Evolutionary conservation across 2,797 vertebrate genomes (phyloP).

Genomic region (Pterois miles): DNA sequence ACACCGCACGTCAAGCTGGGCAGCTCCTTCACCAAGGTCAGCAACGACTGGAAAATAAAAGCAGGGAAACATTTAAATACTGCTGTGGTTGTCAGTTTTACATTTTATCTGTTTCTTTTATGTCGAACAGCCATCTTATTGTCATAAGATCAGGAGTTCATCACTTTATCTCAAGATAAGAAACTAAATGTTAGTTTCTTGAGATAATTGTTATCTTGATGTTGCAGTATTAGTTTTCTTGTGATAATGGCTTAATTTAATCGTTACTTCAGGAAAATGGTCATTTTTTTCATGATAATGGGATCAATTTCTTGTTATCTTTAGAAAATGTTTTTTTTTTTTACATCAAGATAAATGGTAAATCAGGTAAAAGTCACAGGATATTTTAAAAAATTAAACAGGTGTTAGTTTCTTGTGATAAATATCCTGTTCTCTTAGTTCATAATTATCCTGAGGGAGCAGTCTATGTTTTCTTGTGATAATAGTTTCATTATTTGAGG

Average conservation of each 20-base stretch:
- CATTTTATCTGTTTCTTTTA: not conserved
- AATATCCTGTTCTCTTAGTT: too few species aligned
- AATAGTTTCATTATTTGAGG: not conserved
- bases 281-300: too few species aligned
- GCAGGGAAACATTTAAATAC: not conserved
- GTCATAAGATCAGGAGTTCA: not conserved
- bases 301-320: too few species aligned
- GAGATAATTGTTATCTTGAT: not conserved
- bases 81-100: not conserved
- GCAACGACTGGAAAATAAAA: not conserved
- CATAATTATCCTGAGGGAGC: too few species aligned
- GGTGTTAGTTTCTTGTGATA: too few species aligned
- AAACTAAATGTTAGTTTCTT: not conserved
- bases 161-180: too few species aligned
- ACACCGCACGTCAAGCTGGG: conserved; percentile 97
- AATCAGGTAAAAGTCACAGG: too few species aligned
- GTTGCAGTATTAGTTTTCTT: not conserved
- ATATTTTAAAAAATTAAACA: too few species aligned
- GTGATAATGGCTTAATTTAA: too few species aligned
- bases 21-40: conserved; percentile 97
- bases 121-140: not conserved
- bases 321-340: too few species aligned
- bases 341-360: too few species aligned
- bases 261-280: not conserved
- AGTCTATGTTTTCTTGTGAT: not conserved